A percentile compares a stretch with the other conserved stretches of the same genome.
Conservation (phyloP, 2,113 vertebrate species). For the Cebidichthys violaceus region DNA sequence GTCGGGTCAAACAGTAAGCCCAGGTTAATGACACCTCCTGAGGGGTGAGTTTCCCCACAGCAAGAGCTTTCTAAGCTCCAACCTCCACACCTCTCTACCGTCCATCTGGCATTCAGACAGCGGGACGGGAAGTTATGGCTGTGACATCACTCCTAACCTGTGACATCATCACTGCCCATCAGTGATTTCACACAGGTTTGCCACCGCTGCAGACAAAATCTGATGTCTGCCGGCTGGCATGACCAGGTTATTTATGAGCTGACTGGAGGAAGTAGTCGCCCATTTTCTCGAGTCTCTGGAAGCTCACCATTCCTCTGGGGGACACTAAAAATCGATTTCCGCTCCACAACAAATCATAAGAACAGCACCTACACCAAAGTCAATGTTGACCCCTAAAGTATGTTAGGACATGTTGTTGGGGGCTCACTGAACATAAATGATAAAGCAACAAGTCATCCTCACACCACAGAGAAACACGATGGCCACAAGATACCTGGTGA, state of each 20-base stretch:
- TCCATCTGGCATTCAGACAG: slow-evolving; percentile 80
- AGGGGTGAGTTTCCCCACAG: slow-evolving; percentile 81
- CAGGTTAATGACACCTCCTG: slow-evolving; percentile 86
- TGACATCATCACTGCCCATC: slow-evolving; percentile 84
- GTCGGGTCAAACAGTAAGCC: slow-evolving; percentile 78
- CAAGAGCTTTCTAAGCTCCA: slow-evolving; percentile 77
- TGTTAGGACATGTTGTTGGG: slow-evolving; percentile 47
- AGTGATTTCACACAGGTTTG: slow-evolving; percentile 76
- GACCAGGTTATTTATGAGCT: slow-evolving; percentile 77
- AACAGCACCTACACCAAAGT: slow-evolving; percentile 65
- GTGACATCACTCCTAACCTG: slow-evolving; percentile 84
- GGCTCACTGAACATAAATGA: slow-evolving; percentile 55
- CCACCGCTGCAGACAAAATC: slow-evolving; percentile 74
- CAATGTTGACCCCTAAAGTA: slow-evolving; percentile 65
- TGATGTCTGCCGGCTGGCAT: slow-evolving; percentile 73
- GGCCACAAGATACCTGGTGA: slow-evolving; percentile 49
- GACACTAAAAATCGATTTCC: slow-evolving; percentile 82
- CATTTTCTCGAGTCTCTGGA: slow-evolving; percentile 70
- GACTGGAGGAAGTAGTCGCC: slow-evolving; percentile 74
- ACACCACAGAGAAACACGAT: slow-evolving; percentile 18
- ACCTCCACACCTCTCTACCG: slow-evolving; percentile 78
- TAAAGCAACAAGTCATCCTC: slow-evolving; percentile 59
- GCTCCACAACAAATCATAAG: slow-evolving; percentile 73
- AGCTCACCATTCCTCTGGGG: slow-evolving; percentile 67
- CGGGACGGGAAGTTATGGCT: slow-evolving; percentile 76